These are phyloP conservation scores for Andrena minutula DNA, from an alignment of 2,888 invertebrate species.

Conservation along the genomic window DNA sequence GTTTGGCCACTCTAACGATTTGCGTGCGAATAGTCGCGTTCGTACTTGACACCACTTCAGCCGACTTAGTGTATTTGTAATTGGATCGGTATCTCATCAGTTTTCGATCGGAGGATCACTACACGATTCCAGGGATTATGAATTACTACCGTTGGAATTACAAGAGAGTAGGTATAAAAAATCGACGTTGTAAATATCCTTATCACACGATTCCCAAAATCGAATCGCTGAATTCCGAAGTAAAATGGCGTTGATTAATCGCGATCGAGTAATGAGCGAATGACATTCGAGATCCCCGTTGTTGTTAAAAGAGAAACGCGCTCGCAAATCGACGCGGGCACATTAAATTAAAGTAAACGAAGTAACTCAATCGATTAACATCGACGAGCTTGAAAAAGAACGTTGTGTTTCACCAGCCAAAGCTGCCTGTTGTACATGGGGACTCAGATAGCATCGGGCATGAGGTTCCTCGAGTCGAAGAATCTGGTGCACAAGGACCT, in stretches of 20 bases:
- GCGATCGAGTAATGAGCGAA: not conserved
- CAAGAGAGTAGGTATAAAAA: not conserved
- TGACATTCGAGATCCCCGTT: not conserved
- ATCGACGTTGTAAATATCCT: too few species aligned
- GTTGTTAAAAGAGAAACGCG: not conserved
- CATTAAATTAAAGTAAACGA: slow-evolving; percentile 1
- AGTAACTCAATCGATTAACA: slow-evolving; percentile 13
- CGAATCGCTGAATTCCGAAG: not conserved
- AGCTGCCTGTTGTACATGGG: slow-evolving; percentile 90
- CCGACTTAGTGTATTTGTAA: not conserved
- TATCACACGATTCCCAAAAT: too few species aligned
- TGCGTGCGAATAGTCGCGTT: too few species aligned
- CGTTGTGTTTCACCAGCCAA: slow-evolving; percentile 85
- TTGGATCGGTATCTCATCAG: not conserved
- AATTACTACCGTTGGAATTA: not conserved
- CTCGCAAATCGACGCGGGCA: not conserved
- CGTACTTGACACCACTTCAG: not conserved
- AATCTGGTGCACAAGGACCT: slow-evolving; percentile 93
- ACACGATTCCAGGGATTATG: not conserved
- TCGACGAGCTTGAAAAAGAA: not conserved
- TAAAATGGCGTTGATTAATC: not conserved
- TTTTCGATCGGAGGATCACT: not conserved
- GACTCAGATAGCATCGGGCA: slow-evolving; percentile 91
- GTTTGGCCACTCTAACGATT: too few species aligned
- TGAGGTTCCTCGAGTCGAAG: slow-evolving; percentile 92